Conservation (phyloP, 1,140 invertebrate genomes). For the Achroia grisella region DNA sequence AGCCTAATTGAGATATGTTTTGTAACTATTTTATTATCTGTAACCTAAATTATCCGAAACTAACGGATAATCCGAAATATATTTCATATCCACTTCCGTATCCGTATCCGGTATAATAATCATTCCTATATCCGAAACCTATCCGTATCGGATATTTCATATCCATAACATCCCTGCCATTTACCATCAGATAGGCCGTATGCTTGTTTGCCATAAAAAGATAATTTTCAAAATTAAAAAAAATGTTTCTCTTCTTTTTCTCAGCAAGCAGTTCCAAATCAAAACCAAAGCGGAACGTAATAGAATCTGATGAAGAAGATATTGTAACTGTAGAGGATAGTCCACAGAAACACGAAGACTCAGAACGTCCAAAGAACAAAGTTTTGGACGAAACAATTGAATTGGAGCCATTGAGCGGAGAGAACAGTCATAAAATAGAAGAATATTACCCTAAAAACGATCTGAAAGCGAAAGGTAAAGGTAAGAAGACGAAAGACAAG, state of each 20-base stretch:
- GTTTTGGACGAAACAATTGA: constrained; percentile 30
- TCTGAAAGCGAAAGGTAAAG: constrained; percentile 35
- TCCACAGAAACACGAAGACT: neutral
- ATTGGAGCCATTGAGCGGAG: constrained; percentile 32
- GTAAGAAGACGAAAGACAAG: constrained; percentile 33
- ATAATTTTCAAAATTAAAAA: no score
- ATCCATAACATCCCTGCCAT: no score
- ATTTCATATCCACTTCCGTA: no score
- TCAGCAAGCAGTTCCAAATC: constrained; percentile 28
- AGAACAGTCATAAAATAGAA: constrained; percentile 42
- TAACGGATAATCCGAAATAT: no score
- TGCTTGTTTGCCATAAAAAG: no score
- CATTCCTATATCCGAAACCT: no score
- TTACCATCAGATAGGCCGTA: no score
- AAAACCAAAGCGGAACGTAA: constrained; percentile 29
- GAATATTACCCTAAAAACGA: constrained; percentile 43
- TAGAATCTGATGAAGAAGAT: constrained; percentile 39
- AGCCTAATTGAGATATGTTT: no score
- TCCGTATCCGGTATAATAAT: no score
- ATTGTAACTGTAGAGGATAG: neutral
- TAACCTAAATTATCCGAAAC: no score
- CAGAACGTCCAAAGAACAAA: constrained; percentile 24
- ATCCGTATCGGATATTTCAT: no score
- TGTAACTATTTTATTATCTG: no score
- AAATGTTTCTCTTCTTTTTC: constrained; percentile 16